Conservation (phyloP, 1,140 invertebrate genomes). For the Plodia interpunctella region DNA sequence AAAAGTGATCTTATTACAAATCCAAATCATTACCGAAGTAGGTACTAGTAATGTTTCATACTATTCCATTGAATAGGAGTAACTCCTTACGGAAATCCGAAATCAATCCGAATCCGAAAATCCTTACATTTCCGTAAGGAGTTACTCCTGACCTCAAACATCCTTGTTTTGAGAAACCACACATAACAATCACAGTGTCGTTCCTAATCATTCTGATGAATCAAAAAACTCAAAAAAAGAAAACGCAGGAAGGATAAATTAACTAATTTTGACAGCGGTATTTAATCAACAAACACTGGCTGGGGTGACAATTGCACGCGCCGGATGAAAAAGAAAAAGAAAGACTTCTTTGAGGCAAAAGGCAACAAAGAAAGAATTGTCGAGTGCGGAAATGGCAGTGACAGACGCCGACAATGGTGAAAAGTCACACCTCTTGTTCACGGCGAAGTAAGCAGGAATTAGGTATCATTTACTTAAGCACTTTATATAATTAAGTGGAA, state of each 20-base stretch:
- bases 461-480: conserved; percentile 75
- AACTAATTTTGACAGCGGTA: conserved; percentile 51
- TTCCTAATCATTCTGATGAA: not conserved
- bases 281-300: conserved; percentile 68
- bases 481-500: conserved; percentile 72
- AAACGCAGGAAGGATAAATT: conserved; percentile 36
- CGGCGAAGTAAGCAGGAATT: conserved; percentile 56
- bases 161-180: not conserved
- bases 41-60: too few relatives aligned
- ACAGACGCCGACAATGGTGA: conserved; percentile 70
- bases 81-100: too few relatives aligned
- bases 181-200: not conserved
- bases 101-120: too few relatives aligned
- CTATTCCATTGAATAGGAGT: too few relatives aligned
- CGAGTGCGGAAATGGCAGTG: conserved; percentile 68
- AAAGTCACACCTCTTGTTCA: conserved; percentile 75
- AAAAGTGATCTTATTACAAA: too few relatives aligned
- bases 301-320: conserved; percentile 68
- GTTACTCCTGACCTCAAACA: too few relatives aligned
- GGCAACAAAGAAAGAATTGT: conserved; percentile 68
- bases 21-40: too few relatives aligned
- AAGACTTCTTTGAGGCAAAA: conserved; percentile 65
- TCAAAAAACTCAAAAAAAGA: not conserved
- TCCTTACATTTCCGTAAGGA: too few relatives aligned
- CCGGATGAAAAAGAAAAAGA: conserved; percentile 49